Evolutionary conservation across 2,888 invertebrate genomes (phyloP).

Genomic region (Endomychus coccineus): DNA sequence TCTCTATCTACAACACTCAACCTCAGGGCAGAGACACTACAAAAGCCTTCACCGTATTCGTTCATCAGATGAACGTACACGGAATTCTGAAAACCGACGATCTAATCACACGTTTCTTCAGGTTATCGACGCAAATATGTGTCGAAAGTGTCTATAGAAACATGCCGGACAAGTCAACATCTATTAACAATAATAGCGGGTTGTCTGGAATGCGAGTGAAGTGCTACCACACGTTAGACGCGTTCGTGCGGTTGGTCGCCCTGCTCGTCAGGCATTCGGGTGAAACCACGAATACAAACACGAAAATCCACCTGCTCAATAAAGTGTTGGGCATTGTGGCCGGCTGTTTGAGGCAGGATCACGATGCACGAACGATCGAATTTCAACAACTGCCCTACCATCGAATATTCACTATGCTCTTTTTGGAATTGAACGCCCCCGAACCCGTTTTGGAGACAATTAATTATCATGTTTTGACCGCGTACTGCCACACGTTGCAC

Average conservation of each 20-base stretch:
- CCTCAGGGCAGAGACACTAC: constrained; percentile 74
- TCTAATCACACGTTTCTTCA: constrained; percentile 92
- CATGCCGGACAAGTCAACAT: constrained; percentile 62
- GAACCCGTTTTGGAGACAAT: constrained; percentile 91
- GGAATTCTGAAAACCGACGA: constrained; percentile 97
- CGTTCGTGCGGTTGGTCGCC: constrained; percentile 88
- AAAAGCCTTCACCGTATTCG: constrained; percentile 89
- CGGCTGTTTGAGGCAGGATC: constrained; percentile 92
- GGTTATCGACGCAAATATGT: constrained; percentile 93
- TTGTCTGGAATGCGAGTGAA: constrained; percentile 65
- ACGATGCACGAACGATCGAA: constrained; percentile 79
- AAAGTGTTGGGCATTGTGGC: constrained; percentile 85
- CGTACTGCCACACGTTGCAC: constrained; percentile 93
- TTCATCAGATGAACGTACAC: constrained; percentile 93
- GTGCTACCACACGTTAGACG: constrained; percentile 92
- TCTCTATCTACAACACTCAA: constrained; percentile 78
- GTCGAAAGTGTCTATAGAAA: constrained; percentile 88
- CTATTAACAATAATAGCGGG: too few species aligned
- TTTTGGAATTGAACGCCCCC: constrained; percentile 90
- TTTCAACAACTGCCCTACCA: constrained; percentile 99
- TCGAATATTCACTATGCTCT: constrained; percentile 91
- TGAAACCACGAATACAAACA: constrained; percentile 83
- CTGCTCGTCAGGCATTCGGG: constrained; percentile 92
- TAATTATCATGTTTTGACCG: constrained; percentile 89
- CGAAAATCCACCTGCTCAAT: constrained; percentile 93